Percentiles rank a stretch among this genome's conserved stretches.
phyloP scores from a whole-genome alignment of 2,113 vertebrate genomes.

The Percopsis transmontana region DNA sequence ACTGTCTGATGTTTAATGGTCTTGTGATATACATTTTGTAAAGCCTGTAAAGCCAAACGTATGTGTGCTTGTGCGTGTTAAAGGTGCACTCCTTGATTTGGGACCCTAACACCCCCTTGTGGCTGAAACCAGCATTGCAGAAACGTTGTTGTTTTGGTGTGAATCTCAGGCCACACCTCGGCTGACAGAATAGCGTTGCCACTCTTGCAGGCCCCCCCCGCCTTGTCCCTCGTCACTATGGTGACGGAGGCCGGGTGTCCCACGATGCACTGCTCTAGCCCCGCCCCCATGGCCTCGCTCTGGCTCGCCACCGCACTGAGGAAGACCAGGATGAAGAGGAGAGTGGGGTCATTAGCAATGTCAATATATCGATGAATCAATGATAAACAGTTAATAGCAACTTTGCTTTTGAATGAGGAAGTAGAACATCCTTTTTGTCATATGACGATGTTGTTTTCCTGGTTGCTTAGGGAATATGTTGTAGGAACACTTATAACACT shows the following conservation, averaged over 20 bases:
- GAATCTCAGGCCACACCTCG: conserved; percentile 68
- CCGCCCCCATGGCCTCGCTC: conserved; percentile 91
- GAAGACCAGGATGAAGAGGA: not conserved
- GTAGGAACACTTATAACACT: not conserved
- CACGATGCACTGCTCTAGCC: conserved; percentile 90
- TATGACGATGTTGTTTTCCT: not conserved
- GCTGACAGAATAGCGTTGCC: conserved; percentile 93
- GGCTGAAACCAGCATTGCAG: too few species aligned
- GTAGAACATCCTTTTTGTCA: not conserved
- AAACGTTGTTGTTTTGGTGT: not conserved
- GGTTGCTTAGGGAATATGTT: not conserved
- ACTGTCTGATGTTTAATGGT: too few species aligned
- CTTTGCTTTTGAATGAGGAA: too few species aligned
- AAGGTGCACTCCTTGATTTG: too few species aligned
- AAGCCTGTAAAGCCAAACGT: too few species aligned
- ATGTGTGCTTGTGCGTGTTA: not conserved
- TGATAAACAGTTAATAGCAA: too few species aligned
- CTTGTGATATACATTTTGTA: too few species aligned
- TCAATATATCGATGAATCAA: too few species aligned
- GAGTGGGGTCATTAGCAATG: not conserved
- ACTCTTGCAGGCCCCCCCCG: conserved; percentile 92
- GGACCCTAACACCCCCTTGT: too few species aligned
- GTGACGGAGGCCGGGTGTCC: conserved; percentile 92
- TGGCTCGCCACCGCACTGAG: conserved; percentile 92
- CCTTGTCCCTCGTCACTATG: conserved; percentile 96